Evolutionary conservation across 2,797 vertebrate genomes (phyloP), one percentile per base, ranked within the genome.

Genomic region (Chrysocyon brachyurus): DNA sequence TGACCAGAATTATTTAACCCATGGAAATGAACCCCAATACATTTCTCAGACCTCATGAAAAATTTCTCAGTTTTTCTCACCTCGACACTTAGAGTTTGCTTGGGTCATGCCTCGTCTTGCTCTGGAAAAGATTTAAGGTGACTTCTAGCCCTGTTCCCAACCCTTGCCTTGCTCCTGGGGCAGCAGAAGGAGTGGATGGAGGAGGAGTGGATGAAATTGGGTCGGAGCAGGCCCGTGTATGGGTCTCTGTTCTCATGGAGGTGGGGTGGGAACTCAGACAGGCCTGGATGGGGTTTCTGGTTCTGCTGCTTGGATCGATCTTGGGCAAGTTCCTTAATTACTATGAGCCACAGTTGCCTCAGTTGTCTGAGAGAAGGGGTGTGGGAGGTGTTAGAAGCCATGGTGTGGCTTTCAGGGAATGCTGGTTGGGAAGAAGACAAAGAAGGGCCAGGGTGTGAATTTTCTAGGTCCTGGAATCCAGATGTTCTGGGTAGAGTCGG

Each of bases 61-160:
- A 94, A 59, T 28, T 46, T 16, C 57, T 70, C 46, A 21, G 5
- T 31, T 70, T 83, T 92, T 84, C 82, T 75, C 63, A 22, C 17
- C 22, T 59, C 28, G 28, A 78, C 5, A 15, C n/a, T 49, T 46
- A 16, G 36, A 6, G 28, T 54, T 79, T 78, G 9, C 72, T 81
- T 54, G 6, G n/a, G 54, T 92, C 28, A 6, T 28, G 56, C 6
- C 31, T 26, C 10, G 3, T 52, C 83, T 91, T 86, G 12, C 77
- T 85, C 89, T 77, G 57, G 75, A 88, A 56, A 59, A 91, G 31
- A 88, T 54, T 89, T 85, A 85, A 66, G 36, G 86, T n/a, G 36
- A 59, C 26, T 49, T 70, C 63, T 28, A 14, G 11, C 26, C 26
- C 59, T 1, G 1, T 12, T 49, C 36, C 56, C 26, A 49, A 24